phyloP scores from a whole-genome alignment of 2,113 vertebrate genomes.

The Chionis minor region DNA sequence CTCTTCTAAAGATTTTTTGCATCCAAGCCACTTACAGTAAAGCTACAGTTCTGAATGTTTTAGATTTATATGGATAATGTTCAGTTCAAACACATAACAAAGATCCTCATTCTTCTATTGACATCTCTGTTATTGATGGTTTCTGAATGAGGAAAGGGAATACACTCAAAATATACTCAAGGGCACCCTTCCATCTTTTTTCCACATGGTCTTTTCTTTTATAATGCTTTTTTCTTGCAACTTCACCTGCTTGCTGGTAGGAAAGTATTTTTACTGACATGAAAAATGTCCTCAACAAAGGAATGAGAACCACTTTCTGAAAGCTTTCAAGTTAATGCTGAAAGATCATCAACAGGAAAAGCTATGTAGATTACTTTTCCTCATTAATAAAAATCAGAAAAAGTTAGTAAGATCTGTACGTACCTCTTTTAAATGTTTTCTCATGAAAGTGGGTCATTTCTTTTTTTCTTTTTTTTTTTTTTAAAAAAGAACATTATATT shows the following conservation, averaged over 20 bases:
- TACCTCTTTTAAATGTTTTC: background rate
- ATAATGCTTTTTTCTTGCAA: background rate
- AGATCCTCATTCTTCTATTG: background rate
- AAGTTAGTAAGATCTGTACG: background rate
- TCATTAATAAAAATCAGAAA: background rate
- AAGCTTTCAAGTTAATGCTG: background rate
- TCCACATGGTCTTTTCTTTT: background rate
- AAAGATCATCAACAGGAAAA: background rate
- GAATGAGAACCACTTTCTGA: background rate
- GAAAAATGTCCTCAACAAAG: background rate
- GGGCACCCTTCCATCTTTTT: background rate
- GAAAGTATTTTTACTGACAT: background rate
- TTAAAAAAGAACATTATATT: background rate
- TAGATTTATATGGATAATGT: background rate
- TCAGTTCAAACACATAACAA: background rate
- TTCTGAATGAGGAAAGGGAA: background rate
- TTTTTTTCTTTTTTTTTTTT: background rate
- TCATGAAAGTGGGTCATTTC: rapidly evolving
- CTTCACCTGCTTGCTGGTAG: background rate
- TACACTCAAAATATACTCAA: background rate
- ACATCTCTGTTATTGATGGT: background rate
- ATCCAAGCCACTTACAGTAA: background rate
- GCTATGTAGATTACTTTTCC: background rate
- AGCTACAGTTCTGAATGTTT: background rate
- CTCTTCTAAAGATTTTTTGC: background rate